Base-by-base conservation (phyloP, 2,888 invertebrate genomes). In the Pinctada fucata region DNA sequence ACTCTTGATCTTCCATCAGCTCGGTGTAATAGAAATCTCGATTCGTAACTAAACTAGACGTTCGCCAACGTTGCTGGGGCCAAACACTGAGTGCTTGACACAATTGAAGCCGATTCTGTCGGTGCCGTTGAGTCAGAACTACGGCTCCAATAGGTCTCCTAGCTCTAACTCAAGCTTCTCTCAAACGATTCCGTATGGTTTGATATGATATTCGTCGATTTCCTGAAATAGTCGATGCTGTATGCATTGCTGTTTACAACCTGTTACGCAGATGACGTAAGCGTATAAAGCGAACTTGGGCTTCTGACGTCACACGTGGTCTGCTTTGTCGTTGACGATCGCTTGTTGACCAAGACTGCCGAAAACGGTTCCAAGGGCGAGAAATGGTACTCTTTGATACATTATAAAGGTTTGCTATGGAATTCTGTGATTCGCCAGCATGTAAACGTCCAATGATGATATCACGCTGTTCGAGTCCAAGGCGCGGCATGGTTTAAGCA, bases 11-110 rank as follows among this genome's bases (percentile, higher is more conserved):
- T 72, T 48, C 73, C 81, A 76, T 78, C 69, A 65, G 50, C 68
- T 64, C 63, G 58, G 3, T 68, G 58, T n/a, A 79, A 68, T 63
- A 76, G 47, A 52, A 79, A 79, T 31, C 70, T 52, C 16, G 76
- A 79, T 71, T 81, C 78, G n/a, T 78, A 75, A 45, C 75, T 72
- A 73, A 76, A 81, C 72, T 63, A 67, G 3, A 79, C 31, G 1
- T 31, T 31, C n/a, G n/a, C n/a, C n/a, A 31, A 16, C 50, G 49
- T 8, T 45, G 31, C 3, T 63, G 16, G 48, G 66, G 58, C 77
- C 74, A 66, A 52, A 66, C 4, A 52, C 70, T 49, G 1, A 48
- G 48, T 52, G 66, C 51, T 58, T 47, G 50, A 51, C 31, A 66
- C 67, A 64, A 73, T 45, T 65, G 66, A 6, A 58, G 64, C 31